phyloP scores from a whole-genome alignment of 2,797 vertebrate species.

The Typhlichthys subterraneus region DNA sequence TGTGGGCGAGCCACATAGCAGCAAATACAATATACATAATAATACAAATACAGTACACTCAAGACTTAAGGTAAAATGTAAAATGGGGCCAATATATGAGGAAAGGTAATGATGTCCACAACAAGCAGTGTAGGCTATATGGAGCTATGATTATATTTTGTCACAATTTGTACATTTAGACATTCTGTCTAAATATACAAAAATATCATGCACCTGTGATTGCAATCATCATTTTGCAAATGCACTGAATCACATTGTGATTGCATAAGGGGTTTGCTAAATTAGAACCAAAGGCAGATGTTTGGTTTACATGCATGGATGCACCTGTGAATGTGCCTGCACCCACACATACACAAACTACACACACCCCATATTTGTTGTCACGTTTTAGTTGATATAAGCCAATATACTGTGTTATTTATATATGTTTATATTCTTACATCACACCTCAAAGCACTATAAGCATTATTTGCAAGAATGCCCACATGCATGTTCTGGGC shows the following conservation, averaged over 20 bases:
- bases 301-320: conserved; percentile 10
- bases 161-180: not conserved
- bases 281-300: conserved; percentile 30
- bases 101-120: not conserved
- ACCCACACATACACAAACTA: not conserved
- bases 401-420: not conserved
- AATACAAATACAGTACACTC: too few relatives aligned
- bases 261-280: conserved; percentile 43
- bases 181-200: not conserved
- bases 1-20: conserved; percentile 55
- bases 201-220: conserved; percentile 1
- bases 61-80: too few relatives aligned
- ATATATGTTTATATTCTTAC: conserved; percentile 10
- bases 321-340: too few relatives aligned
- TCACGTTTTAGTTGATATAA: not conserved
- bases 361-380: not conserved
- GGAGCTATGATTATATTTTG: conserved; percentile 6
- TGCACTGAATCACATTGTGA: conserved; percentile 16
- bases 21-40: not conserved
- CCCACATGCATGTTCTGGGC: not conserved
- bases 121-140: conserved; percentile 1
- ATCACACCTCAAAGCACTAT: conserved; percentile 1
- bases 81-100: too few relatives aligned
- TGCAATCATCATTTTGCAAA: conserved; percentile 19
- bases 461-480: conserved; percentile 7